Base-by-base conservation (phyloP, 2,113 vertebrate species). In the Clarias magur region DNA sequence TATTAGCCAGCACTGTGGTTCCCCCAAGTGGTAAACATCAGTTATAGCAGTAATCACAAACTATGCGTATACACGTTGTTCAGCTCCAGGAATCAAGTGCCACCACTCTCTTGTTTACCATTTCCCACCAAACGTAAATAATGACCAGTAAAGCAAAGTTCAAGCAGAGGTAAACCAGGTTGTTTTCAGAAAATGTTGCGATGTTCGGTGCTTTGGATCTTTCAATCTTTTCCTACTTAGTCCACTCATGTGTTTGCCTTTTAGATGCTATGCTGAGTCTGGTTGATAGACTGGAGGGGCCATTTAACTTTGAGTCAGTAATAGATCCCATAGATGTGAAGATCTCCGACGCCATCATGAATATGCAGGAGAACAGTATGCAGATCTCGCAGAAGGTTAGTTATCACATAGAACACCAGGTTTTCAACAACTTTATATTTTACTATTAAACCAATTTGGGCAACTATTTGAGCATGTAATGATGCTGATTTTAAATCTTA, bases 361-460 rank as follows among this genome's bases (percentile, higher is more conserved):
- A 99, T 93, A 99, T 99, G 98, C 98, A 99, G 91, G 98, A 99
- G 89, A 99, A 99, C 93, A 99, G 98, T 89, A 95, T 99, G 92
- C 97, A 98, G 80, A 97, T 99, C 85, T 99, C 98, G 1, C 97
- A 99, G 89, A 99, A 99, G 94, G 98, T 99, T 89, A 56, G 90
- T 86, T 7, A 48, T 48, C 7, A 42, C 42, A 42, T 42, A 42
- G 42, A 42, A 42, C 42, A 48, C 48, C 48, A 48, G 48, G 48
- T 48, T 48, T 48, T 48, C 6, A 48, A 48, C 48, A 48, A 48
- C 6, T 7, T 48, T 48, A 48, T 48, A 48, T 48, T 48, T 48
- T 48, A 48, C 48, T 8, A 48, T 48, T 48, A 8, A 48, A 48
- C 7, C 48, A 34, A 30, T 30, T 16, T 0, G 0, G 6, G 67